Evolutionary conservation across 1,140 invertebrate genomes (phyloP), one percentile per base, ranked within the genome.

Genomic region (Anoplophora glabripennis): DNA sequence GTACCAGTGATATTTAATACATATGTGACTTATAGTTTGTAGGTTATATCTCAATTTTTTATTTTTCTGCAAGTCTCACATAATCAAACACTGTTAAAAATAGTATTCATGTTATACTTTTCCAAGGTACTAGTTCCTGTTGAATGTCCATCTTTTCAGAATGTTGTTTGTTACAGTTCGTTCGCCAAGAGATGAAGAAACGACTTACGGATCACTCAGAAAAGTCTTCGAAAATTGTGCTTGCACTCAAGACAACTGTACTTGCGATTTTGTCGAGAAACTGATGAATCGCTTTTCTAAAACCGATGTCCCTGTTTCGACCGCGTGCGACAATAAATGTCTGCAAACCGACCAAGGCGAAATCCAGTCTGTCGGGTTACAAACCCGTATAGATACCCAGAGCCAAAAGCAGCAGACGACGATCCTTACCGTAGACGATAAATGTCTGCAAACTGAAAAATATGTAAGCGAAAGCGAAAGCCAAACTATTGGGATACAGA

Each of bases 211-310:
- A 49, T 49, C 47, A 3, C 47, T 54, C 8, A 54, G 21, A n/a
- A 57, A 61, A 36, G 44, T 61, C 1, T 63, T 66, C 35, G n/a
- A 54, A 14, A 59, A 61, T 28, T 66, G 65, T 36, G 48, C 52
- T 12, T 66, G 65, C 42, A 51, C n/a, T 9, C 44, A 17, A 28
- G 47, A 12, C 40, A 49, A 41, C 11, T 63, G 61, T 34, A 57
- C 46, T 4, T 66, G 65, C 33, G 44, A 48, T 8, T 61, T 66
- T 53, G 63, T 64, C 7, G 42, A 59, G 11, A 64, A 57, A n/a
- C 42, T 64, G 3, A 12, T 59, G 7, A 37, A 54, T 7, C 59
- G 57, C 40, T 61, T 61, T 46, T 49, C 35, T 12, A 40, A n/a
- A 56, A 21, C 37, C 10, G 40, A 33, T 15, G 33, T 14, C 15